Evolutionary conservation across 2,797 vertebrate species (phyloP).

Genomic region (Chrysocyon brachyurus): DNA sequence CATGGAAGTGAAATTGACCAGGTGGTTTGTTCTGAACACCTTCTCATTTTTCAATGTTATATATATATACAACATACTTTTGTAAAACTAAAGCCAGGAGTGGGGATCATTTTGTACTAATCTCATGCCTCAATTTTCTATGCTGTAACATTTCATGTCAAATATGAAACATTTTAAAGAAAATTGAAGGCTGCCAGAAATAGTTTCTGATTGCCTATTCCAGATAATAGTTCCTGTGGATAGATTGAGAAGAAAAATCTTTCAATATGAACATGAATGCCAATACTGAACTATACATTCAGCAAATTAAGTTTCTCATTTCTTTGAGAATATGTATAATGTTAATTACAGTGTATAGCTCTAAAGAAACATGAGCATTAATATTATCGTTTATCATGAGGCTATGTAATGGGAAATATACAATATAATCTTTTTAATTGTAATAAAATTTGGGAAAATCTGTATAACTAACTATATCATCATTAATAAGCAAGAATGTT

Average conservation of each 20-base stretch:
- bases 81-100: slow-evolving; percentile 30
- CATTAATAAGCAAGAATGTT: background rate
- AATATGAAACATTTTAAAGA: slow-evolving; percentile 18
- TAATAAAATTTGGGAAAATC: background rate
- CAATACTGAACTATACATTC: background rate
- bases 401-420: background rate
- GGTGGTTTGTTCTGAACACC: background rate
- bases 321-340: background rate
- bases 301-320: slow-evolving; percentile 35
- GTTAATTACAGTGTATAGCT: background rate
- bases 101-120: background rate
- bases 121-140: background rate
- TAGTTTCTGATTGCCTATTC: background rate
- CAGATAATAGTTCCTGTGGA: background rate
- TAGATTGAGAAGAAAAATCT: background rate
- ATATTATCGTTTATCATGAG: background rate
- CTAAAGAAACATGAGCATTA: slow-evolving; percentile 1
- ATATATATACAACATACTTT: background rate
- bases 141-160: background rate
- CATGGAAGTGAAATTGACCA: slow-evolving; percentile 33
- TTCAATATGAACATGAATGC: background rate
- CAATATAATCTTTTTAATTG: background rate
- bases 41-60: background rate
- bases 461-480: background rate
- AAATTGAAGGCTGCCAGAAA: background rate